Evolutionary conservation across 2,888 invertebrate genomes (phyloP).

Genomic region (Silvanus unidentatus): DNA sequence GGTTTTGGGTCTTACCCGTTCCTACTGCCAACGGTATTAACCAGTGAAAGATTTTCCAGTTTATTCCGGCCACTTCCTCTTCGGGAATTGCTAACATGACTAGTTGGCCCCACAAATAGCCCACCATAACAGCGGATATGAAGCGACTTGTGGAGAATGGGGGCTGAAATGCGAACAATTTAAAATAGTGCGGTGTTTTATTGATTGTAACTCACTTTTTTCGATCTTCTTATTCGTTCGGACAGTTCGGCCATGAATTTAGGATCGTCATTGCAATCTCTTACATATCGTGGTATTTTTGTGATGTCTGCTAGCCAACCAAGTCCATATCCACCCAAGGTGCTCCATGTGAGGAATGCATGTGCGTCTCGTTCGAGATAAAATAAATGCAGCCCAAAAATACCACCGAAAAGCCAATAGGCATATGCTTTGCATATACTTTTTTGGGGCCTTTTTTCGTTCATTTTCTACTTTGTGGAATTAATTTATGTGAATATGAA

Average conservation of each 20-base stretch:
- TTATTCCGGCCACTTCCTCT: constrained; percentile 63
- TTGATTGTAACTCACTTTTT: constrained; percentile 53
- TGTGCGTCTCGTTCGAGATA: constrained; percentile 85
- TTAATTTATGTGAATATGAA: no score
- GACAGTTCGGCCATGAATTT: constrained; percentile 60
- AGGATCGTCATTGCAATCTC: constrained; percentile 72
- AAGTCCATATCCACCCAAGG: constrained; percentile 78
- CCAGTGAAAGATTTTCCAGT: constrained; percentile 60
- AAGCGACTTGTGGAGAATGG: constrained; percentile 76
- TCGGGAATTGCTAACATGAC: constrained; percentile 71
- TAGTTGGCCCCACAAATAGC: constrained; percentile 75
- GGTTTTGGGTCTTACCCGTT: constrained; percentile 52
- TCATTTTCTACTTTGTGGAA: no score
- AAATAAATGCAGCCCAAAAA: constrained; percentile 85
- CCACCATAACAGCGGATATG: constrained; percentile 68
- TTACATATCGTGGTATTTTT: constrained; percentile 77
- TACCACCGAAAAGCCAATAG: constrained; percentile 81
- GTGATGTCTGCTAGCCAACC: constrained; percentile 86
- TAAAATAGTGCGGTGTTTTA: no score
- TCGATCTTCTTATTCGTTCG: constrained; percentile 54
- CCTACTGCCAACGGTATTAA: constrained; percentile 67
- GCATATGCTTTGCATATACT: constrained; percentile 69
- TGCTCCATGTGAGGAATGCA: constrained; percentile 85
- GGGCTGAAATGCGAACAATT: no score
- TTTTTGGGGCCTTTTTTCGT: constrained; percentile 41